Conservation (phyloP, 2,888 invertebrate species). For the Odontothrips loti region DNA sequence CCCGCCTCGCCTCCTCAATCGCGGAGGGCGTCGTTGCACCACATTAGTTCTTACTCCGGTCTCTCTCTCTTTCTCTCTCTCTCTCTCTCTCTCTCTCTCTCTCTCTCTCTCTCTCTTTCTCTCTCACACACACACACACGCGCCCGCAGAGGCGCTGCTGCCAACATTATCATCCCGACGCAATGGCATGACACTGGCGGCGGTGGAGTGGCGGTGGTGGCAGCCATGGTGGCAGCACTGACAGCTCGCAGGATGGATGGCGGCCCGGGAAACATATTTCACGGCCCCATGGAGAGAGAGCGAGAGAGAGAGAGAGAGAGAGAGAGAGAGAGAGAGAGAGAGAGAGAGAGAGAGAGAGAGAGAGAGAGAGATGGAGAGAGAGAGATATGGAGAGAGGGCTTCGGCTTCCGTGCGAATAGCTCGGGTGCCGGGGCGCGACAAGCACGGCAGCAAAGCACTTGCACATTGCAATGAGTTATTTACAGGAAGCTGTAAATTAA, state of each 20-base stretch:
- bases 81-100: conserved; percentile 1
- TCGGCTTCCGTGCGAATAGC: conserved; percentile 11
- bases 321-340: no score
- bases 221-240: not conserved
- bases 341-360: no score
- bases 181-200: not conserved
- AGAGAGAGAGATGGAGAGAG: no score
- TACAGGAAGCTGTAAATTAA: conserved; percentile 20
- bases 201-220: not conserved
- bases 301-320: not conserved
- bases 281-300: not conserved
- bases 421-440: no score
- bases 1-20: no score
- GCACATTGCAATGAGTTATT: not conserved
- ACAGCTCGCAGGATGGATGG: conserved; percentile 13
- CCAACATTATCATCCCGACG: not conserved
- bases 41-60: not conserved
- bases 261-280: conserved; percentile 14
- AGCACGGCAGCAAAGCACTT: conserved; percentile 5
- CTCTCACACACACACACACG: not conserved
- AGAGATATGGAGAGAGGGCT: no score
- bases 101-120: not conserved
- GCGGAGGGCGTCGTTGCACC: no score
- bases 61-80: not conserved
- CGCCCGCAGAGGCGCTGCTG: not conserved